Base-by-base conservation (phyloP, 1,140 invertebrate species). In the Procambarus virginalis region DNA sequence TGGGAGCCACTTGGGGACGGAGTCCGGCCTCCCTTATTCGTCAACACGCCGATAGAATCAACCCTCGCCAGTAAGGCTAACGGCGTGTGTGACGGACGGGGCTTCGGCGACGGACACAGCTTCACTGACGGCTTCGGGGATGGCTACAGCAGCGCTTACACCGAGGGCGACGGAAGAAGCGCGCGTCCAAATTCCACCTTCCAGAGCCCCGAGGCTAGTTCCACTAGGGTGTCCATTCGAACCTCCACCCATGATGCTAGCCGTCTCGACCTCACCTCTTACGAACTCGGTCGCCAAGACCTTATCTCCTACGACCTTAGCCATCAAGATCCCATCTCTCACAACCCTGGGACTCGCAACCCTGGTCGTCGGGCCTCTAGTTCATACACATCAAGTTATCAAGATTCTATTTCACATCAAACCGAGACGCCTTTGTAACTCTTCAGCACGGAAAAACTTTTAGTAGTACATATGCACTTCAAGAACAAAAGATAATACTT, bases 61-160 rank as follows among this genome's bases (percentile, higher is more conserved):
- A 84, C 78, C 12, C 60, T 89, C 73, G 73, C 81, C 51, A 84
- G 60, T 48, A 89, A 89, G 22, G 88, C 82, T 58, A 89, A 89
- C 75, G 88, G 88, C 75, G 81, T 89, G 55, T 89, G 85, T 76
- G 85, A 86, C 78, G 83, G 84, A 14, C 77, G 86, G 9, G 89
- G 89, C 75, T 90, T 64, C 82, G 89, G 81, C 34, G 89, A 86
- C 64, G 84, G 89, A 10, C 80, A 88, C 86, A 89, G 88, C 88
- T 89, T 89, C 81, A 84, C 22, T 64, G 90, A 79, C 70, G 84
- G 84, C 80, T 87, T 77, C 85, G 51, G 45, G 12, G 85, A 80
- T 49, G 68, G 20, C 22, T 80, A 81, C 91, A 22, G 70, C 70
- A 60, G 34, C 70, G 49, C 20, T 17, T 73, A 80, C 48, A 12